A percentile compares a stretch with the other conserved stretches of the same genome.
phyloP scores from a whole-genome alignment of 2,888 invertebrate genomes.

The Proisotoma minuta region DNA sequence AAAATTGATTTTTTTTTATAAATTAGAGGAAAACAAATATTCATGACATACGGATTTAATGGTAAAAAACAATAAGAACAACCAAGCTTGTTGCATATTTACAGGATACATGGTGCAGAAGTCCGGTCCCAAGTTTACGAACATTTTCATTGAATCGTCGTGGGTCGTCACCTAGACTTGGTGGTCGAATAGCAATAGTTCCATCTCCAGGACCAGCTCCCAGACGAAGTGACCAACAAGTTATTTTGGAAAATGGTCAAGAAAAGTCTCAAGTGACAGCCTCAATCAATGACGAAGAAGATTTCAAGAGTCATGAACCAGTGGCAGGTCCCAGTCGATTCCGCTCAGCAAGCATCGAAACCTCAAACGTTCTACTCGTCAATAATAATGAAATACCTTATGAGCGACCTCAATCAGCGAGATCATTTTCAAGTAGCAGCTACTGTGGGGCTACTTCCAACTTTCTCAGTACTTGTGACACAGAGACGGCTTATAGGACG shows the following conservation, averaged over 20 bases:
- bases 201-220: constrained; percentile 45
- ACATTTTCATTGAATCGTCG: constrained; percentile 44
- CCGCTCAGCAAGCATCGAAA: background rate
- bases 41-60: too few relatives aligned
- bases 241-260: background rate
- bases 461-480: constrained; percentile 44
- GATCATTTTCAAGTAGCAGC: constrained; percentile 41
- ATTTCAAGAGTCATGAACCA: background rate
- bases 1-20: too few relatives aligned
- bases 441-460: constrained; percentile 42
- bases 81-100: too few relatives aligned
- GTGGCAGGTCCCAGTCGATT: background rate
- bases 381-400: constrained; percentile 28
- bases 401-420: constrained; percentile 41
- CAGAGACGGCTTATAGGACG: constrained; percentile 45
- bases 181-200: constrained; percentile 45
- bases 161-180: constrained; percentile 46
- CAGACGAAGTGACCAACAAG: constrained; percentile 34
- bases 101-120: too few relatives aligned
- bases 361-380: background rate
- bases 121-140: constrained; percentile 46
- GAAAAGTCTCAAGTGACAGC: background rate
- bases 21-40: too few relatives aligned
- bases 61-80: too few relatives aligned
- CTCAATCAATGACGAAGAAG: background rate